These are phyloP conservation scores for human DNA, from an alignment of 2,113 vertebrate species.

Conservation along the genomic window GRCh38 chr1:72160501-72161000, in stretches of 20 bases:
- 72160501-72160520: background rate
- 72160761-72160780: background rate
- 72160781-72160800: background rate
- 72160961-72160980: slow-evolving; percentile 1
- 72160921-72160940: background rate
- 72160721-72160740: background rate
- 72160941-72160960: background rate
- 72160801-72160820: background rate
- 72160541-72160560: background rate
- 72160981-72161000: background rate
- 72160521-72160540: background rate
- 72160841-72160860: background rate
- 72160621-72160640: background rate
- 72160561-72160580: slow-evolving; percentile 7
- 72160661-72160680: background rate
- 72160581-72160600: background rate
- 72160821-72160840: background rate
- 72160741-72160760: background rate
- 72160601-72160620: background rate
- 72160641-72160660: background rate
- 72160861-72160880: background rate
- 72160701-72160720: background rate
- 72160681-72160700: background rate
- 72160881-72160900: background rate
- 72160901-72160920: slow-evolving; percentile 3